Conservation (phyloP, 1,140 invertebrate genomes). For the Heliconius congener region DNA sequence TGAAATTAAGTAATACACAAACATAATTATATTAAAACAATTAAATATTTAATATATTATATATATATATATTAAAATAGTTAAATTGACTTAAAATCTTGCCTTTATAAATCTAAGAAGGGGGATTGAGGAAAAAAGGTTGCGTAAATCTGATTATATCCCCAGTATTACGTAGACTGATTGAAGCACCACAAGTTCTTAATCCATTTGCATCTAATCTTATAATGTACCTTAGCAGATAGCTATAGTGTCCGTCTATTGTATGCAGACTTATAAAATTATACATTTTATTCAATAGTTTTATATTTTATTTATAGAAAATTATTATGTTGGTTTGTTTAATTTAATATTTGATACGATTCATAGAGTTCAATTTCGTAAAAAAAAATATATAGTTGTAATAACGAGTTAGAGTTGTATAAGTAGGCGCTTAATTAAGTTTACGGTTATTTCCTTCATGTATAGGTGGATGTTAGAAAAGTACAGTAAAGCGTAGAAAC, state of each 20-base stretch:
- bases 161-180: slow-evolving; percentile 61
- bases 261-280: slow-evolving; percentile 1
- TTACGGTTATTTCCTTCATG: slow-evolving; percentile 54
- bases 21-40: neutral
- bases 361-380: slow-evolving; percentile 22
- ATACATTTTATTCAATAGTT: neutral
- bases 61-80: neutral
- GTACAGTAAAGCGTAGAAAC: slow-evolving; percentile 72
- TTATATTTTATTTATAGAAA: neutral
- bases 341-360: slow-evolving; percentile 7
- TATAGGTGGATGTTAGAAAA: slow-evolving; percentile 47
- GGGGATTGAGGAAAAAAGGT: slow-evolving; percentile 46
- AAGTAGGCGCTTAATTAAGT: slow-evolving; percentile 44
- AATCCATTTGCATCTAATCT: slow-evolving; percentile 80
- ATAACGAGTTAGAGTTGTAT: slow-evolving; percentile 33
- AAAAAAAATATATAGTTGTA: neutral
- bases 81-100: neutral
- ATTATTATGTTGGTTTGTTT: slow-evolving; percentile 5
- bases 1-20: neutral
- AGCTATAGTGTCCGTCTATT: slow-evolving; percentile 42
- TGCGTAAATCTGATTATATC: slow-evolving; percentile 69
- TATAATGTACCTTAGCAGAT: slow-evolving; percentile 75
- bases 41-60: neutral
- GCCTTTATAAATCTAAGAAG: slow-evolving; percentile 33
- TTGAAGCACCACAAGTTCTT: slow-evolving; percentile 76